These are phyloP conservation scores for Augochlora pura DNA, from an alignment of 1,140 invertebrate species.

Conservation along the genomic window DNA sequence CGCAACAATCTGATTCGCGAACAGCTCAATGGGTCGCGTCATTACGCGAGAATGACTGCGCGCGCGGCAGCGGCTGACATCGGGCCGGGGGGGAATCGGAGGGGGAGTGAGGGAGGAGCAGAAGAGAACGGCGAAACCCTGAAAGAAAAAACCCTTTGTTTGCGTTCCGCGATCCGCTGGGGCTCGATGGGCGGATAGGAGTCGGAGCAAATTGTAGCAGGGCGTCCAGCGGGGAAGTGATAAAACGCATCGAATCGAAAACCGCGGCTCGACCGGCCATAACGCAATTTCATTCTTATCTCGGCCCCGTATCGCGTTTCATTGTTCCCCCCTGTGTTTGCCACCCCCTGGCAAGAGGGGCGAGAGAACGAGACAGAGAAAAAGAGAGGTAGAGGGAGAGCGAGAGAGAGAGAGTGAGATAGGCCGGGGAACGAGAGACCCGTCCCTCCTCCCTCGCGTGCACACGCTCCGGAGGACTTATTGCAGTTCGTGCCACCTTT, in stretches of 20 bases:
- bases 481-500: conserved; percentile 45
- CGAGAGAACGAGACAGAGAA: too few relatives aligned
- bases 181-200: neutral
- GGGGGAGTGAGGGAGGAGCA: too few relatives aligned
- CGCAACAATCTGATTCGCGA: too few relatives aligned
- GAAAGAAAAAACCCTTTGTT: neutral
- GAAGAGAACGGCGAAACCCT: neutral
- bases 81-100: too few relatives aligned
- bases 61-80: too few relatives aligned
- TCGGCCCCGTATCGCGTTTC: conserved; percentile 43
- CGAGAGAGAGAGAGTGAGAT: too few relatives aligned
- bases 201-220: conserved; percentile 40
- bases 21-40: too few relatives aligned
- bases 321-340: conserved; percentile 13
- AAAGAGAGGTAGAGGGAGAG: too few relatives aligned
- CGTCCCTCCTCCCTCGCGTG: conserved; percentile 3
- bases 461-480: conserved; percentile 38
- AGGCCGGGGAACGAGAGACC: neutral
- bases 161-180: neutral
- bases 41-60: too few relatives aligned
- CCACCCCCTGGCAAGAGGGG: neutral
- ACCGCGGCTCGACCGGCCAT: conserved; percentile 43
- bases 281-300: conserved; percentile 53
- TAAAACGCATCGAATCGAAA: conserved; percentile 52
- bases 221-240: conserved; percentile 28